Evolutionary conservation across 2,797 vertebrate species (phyloP), one percentile per base, ranked within the genome.

Genomic region (Sebastes miniatus): DNA sequence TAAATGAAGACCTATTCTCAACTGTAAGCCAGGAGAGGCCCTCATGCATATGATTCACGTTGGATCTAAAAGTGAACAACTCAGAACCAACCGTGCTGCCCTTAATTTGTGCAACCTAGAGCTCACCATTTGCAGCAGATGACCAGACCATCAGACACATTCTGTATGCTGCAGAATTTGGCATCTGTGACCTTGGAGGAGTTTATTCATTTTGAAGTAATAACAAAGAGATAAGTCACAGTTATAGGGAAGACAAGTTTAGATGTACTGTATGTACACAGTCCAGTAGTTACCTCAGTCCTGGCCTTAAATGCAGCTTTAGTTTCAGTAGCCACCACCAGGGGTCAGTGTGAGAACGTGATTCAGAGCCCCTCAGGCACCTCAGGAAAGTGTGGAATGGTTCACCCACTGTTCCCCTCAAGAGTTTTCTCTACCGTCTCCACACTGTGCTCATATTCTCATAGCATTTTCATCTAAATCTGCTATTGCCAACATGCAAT

Each of bases 341-440:
- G 95, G 91, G 91, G 90, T 84, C 94, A 94, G 84, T 92, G 58
- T 95, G 47, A 61, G 58, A 67, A 54, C 77, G 6, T 56, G 57
- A 59, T 79, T 83, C 3, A 34, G 54, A 82, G 80, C 62, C 73
- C 64, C 61, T 77, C 52, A 34, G 69, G 73, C 16, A 39, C 81
- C 65, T 77, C 77, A 79, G 86, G 83, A 69, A 83, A 81, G 69
- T 57, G 58, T 90, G 82, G 85, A 83, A 78, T 64, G 56, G 43
- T 67, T 63, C 65, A 52, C 27, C 34, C 25, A 59, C 36, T 71
- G 4, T 70, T 69, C 50, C n/a, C 25, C 65, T 61, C 57, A 36
- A 36, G 69, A 73, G 27, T 63, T 16, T 43, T 43, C 39, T 43
- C 20, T 6, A n/a, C 62, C 50, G 3, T 58, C 57, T 54, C 36